These are phyloP conservation scores for Eulimnadia texana DNA, from an alignment of 1,140 invertebrate species.

Conservation along the genomic window DNA sequence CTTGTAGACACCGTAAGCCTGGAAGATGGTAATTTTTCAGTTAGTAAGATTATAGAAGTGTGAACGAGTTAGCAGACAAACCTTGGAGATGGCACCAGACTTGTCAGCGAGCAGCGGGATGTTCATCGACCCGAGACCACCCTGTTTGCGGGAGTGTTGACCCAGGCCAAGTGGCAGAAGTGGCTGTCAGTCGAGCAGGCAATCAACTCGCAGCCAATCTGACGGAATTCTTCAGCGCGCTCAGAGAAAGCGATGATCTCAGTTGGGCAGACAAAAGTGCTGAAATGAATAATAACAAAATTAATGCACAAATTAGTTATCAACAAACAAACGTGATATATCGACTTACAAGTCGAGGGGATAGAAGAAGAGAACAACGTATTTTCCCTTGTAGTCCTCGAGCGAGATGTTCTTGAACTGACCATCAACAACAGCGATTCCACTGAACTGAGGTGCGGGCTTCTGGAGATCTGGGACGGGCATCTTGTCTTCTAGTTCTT, in stretches of 20 bases:
- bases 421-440: conserved; percentile 75
- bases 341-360: conserved; percentile 68
- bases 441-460: conserved; percentile 73
- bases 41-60: background rate
- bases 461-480: conserved; percentile 50
- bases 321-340: background rate
- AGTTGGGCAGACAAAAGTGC: conserved; percentile 47
- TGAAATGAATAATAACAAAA: no score
- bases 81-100: conserved; percentile 83
- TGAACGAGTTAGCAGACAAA: background rate
- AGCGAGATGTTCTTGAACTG: conserved; percentile 81
- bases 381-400: conserved; percentile 80
- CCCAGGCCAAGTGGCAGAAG: conserved; percentile 91
- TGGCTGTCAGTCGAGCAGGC: conserved; percentile 90
- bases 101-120: conserved; percentile 81
- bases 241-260: conserved; percentile 93
- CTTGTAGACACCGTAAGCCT: conserved; percentile 50
- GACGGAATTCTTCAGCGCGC: conserved; percentile 68
- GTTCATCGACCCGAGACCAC: conserved; percentile 73
- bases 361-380: conserved; percentile 94
- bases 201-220: conserved; percentile 58
- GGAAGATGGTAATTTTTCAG: background rate
- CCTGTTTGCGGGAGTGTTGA: conserved; percentile 77
- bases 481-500: conserved; percentile 5
- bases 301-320: background rate